phyloP scores from a whole-genome alignment of 2,888 invertebrate genomes.

The Leptothorax acervorum region DNA sequence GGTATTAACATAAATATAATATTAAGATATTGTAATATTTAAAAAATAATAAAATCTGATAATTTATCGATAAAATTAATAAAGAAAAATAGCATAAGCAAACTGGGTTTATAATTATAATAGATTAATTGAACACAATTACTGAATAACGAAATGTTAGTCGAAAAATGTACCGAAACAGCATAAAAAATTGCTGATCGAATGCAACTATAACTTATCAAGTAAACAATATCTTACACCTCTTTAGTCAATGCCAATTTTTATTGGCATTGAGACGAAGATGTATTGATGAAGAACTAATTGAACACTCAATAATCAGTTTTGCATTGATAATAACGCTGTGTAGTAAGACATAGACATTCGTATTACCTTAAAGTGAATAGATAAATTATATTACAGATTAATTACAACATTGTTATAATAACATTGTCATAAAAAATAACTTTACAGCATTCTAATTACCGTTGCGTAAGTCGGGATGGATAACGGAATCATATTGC shows the following conservation, averaged over 20 bases:
- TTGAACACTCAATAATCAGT: neutral
- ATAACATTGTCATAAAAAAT: neutral
- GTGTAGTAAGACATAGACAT: slow-evolving; percentile 22
- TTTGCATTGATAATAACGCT: slow-evolving; percentile 14
- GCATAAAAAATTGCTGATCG: neutral
- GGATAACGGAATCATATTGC: slow-evolving; percentile 17
- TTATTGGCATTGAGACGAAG: neutral
- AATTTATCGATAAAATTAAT: neutral
- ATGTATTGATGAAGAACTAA: neutral
- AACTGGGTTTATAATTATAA: neutral
- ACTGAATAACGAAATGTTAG: neutral
- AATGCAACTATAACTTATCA: neutral
- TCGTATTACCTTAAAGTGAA: slow-evolving; percentile 9
- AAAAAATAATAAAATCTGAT: neutral
- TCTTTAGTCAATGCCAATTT: neutral
- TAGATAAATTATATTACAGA: neutral
- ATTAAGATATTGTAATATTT: neutral
- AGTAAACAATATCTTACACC: neutral
- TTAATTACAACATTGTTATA: neutral
- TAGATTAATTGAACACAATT: neutral
- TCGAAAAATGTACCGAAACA: neutral
- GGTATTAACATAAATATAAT: neutral
- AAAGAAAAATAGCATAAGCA: neutral
- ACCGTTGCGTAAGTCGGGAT: slow-evolving; percentile 11
- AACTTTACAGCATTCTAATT: neutral